These are phyloP conservation scores for Danio albolineatus DNA, from an alignment of 2,797 vertebrate species.

Conservation along the genomic window DNA sequence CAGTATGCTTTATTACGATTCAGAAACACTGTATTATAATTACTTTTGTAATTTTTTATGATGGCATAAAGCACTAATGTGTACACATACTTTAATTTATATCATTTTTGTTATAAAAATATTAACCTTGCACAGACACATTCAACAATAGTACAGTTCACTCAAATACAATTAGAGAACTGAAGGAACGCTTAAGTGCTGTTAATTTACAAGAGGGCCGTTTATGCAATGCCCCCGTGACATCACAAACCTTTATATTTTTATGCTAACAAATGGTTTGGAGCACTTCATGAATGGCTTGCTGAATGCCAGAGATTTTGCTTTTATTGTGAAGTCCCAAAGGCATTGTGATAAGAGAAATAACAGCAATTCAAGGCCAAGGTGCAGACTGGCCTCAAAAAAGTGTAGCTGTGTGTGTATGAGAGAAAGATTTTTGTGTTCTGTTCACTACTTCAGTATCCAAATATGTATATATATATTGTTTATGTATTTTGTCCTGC, in stretches of 20 bases:
- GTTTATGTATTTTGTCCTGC: not conserved
- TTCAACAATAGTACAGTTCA: not conserved
- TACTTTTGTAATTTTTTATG: no score
- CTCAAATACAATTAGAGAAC: not conserved
- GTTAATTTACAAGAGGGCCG: not conserved
- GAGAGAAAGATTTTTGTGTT: not conserved
- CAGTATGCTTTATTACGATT: no score
- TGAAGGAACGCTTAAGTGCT: not conserved
- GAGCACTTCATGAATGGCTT: not conserved
- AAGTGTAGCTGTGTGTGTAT: no score
- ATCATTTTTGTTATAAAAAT: not conserved
- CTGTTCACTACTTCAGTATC: not conserved
- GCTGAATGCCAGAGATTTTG: not conserved
- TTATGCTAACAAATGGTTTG: not conserved
- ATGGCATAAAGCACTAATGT: not conserved
- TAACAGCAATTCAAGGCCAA: not conserved
- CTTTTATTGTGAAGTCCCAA: not conserved
- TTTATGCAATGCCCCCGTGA: not conserved
- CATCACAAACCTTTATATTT: conserved; percentile 6
- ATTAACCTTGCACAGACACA: not conserved
- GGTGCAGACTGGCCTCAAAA: not conserved
- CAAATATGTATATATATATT: no score
- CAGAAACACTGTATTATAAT: no score
- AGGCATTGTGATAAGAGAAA: not conserved
- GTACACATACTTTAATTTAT: not conserved